Evolutionary conservation across 2,797 vertebrate genomes (phyloP).

Genomic region (Loris lydekkerianus): DNA sequence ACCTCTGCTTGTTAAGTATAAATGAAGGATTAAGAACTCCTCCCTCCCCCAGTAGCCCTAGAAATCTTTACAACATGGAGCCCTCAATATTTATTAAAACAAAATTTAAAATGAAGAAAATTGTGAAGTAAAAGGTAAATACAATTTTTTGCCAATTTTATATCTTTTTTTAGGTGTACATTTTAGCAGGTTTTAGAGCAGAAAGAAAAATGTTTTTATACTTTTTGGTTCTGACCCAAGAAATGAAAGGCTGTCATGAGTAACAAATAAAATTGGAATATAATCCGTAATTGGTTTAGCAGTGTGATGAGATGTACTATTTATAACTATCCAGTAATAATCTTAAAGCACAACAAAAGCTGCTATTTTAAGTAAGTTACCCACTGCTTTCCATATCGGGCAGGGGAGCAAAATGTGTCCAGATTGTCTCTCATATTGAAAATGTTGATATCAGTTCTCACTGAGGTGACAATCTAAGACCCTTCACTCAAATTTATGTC

Average conservation of each 20-base stretch:
- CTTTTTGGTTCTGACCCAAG: slow-evolving; percentile 10
- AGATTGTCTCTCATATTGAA: slow-evolving; percentile 16
- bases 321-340: slow-evolving; percentile 9
- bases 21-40: background rate
- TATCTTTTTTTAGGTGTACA: background rate
- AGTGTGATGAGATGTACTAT: background rate
- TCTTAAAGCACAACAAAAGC: slow-evolving; percentile 52
- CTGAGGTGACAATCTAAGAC: background rate
- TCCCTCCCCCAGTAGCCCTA: background rate
- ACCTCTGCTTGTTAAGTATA: background rate
- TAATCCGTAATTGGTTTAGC: slow-evolving; percentile 26
- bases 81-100: background rate
- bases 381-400: background rate
- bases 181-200: background rate
- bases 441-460: background rate
- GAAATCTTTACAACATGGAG: background rate
- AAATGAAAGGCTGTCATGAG: slow-evolving; percentile 59
- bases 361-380: slow-evolving; percentile 53
- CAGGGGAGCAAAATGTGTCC: background rate
- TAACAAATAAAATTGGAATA: slow-evolving; percentile 60
- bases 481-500: background rate
- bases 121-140: background rate
- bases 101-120: background rate
- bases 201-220: slow-evolving; percentile 37
- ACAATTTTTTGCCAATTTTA: background rate